Evolutionary conservation across 2,113 vertebrate species (phyloP).

Genomic region (Oostethus manadensis): DNA sequence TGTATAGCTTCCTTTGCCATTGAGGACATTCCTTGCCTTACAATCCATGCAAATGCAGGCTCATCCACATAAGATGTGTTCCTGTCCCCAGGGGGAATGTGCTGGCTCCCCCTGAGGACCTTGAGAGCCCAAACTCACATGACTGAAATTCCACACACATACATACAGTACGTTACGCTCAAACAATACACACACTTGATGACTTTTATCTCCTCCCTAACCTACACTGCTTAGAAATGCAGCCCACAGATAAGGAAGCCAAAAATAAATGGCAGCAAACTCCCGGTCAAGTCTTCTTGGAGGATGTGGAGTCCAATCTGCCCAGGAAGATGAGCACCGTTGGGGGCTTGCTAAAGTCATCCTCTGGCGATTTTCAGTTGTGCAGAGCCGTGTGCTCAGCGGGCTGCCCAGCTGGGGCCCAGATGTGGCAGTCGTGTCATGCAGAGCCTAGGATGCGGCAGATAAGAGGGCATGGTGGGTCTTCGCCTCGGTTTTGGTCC

Average conservation of each 20-base stretch:
- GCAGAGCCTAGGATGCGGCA: constrained; percentile 54
- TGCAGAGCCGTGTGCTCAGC: constrained; percentile 43
- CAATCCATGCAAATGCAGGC: constrained; percentile 25
- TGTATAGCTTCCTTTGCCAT: not conserved
- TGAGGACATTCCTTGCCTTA: not conserved
- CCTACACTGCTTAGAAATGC: constrained; percentile 40
- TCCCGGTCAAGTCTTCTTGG: constrained; percentile 24
- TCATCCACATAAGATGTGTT: constrained; percentile 48
- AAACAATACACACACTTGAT: constrained; percentile 18
- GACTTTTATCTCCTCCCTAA: constrained; percentile 50
- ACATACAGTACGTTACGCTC: constrained; percentile 26
- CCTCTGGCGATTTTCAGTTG: constrained; percentile 18
- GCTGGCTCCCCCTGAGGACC: constrained; percentile 64
- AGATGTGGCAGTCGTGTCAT: constrained; percentile 73
- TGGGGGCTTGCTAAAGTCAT: constrained; percentile 32
- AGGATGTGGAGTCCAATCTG: constrained; percentile 17
- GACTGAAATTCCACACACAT: constrained; percentile 63
- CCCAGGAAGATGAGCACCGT: constrained; percentile 6
- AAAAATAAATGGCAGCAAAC: constrained; percentile 38
- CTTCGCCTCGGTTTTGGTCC: constrained; percentile 46
- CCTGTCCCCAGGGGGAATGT: constrained; percentile 68
- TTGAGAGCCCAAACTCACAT: constrained; percentile 60
- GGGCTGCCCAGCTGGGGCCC: constrained; percentile 67
- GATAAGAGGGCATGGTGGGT: constrained; percentile 60
- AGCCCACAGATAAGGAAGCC: constrained; percentile 44